Base-by-base conservation (phyloP, 2,797 vertebrate genomes). In the Fistularia commersonii region DNA sequence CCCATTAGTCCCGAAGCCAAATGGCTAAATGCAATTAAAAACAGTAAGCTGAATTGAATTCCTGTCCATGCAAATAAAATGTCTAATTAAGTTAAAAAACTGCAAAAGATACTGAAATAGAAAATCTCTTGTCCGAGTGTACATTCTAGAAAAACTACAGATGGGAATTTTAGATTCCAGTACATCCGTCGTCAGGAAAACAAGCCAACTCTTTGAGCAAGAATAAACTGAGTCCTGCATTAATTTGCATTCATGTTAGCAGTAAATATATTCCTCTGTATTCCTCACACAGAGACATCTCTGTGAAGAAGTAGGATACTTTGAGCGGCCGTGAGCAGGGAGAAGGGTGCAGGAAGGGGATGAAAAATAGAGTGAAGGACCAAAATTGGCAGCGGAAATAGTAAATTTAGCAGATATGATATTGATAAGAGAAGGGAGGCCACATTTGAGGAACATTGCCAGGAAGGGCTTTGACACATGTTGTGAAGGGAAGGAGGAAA, bases 191-290 rank as follows among this genome's bases (percentile, higher is more conserved):
- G 64, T 73, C 53, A 37, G 61, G 54, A 79, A 76, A 74, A 86
- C 79, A 83, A 80, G 60, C 61, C 65, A 38, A 66, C 65, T 72
- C 80, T 83, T 83, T 84, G 72, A 81, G 74, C 50, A 37, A 62
- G 69, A 76, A 77, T 65, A 77, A 77, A 70, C 68, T 37, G 3
- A 61, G 57, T 56, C 42, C 56, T 68, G 81, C 64, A 70, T 79
- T 72, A 42, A 88, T 86, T 86, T 81, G 74, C 79, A 83, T 88
- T 79, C 47, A 77, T 79, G 65, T 75, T 72, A 73, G 72, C 72
- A 54, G 64, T 67, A 69, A 80, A 83, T 57, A 72, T 70, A 72
- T 74, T 64, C 61, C 58, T 69, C 61, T 79, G 70, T 81, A 36
- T 56, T 66, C 42, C 47, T 36, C 68, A 54, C 57, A 86, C 80